Evolutionary conservation across 1,140 invertebrate species (phyloP).

Genomic region (Drosophila prosaltans): DNA sequence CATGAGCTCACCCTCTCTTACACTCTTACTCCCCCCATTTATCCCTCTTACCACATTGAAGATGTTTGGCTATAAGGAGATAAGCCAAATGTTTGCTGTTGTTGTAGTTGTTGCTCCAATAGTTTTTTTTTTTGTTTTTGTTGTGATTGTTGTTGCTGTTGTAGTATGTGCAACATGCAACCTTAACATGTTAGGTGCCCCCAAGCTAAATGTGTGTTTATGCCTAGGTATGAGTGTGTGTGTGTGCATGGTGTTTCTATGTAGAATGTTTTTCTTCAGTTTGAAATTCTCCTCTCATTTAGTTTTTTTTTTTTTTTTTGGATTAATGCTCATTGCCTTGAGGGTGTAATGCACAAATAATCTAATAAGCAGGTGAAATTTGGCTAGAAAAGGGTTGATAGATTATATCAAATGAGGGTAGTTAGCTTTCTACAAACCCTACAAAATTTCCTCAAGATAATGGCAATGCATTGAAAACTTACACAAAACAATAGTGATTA

Average conservation of each 20-base stretch:
- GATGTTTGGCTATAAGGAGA: conserved; percentile 66
- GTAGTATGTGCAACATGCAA: conserved; percentile 69
- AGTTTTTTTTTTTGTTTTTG: neutral
- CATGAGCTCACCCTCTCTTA: conserved; percentile 23
- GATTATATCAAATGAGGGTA: conserved; percentile 32
- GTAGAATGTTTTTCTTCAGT: neutral
- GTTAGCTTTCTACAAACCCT: neutral
- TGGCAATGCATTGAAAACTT: conserved; percentile 4
- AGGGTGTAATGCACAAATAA: conserved; percentile 74
- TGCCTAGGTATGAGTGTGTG: neutral
- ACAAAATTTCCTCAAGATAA: neutral
- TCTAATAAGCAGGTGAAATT: conserved; percentile 74
- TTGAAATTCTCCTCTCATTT: neutral
- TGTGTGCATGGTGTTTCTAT: neutral
- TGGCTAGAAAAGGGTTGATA: conserved; percentile 43
- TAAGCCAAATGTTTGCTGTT: conserved; percentile 66
- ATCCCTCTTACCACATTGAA: conserved; percentile 10
- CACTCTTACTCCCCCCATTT: neutral
- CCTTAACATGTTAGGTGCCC: conserved; percentile 68
- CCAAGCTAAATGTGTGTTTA: conserved; percentile 2
- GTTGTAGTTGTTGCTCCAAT: conserved; percentile 18
- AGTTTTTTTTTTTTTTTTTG: conserved; percentile 20
- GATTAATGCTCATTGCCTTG: conserved; percentile 67
- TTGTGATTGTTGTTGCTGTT: conserved; percentile 24
- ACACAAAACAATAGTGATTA: conserved; percentile 3